Percentiles rank a stretch among this genome's conserved stretches.
Evolutionary conservation across 2,888 invertebrate species (phyloP).

Genomic region (Phyllotreta striolata): DNA sequence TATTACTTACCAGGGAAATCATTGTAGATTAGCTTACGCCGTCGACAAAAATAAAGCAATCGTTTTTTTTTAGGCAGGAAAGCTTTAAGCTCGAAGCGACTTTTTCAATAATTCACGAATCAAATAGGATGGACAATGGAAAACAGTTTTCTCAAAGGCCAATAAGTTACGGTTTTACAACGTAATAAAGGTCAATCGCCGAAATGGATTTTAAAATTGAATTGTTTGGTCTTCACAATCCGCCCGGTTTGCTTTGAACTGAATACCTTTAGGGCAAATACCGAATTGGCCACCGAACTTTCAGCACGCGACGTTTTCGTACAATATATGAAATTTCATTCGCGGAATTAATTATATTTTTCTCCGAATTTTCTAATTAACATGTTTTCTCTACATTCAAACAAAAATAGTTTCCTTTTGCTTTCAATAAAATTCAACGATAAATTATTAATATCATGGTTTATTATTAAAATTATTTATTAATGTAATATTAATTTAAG

Average conservation of each 20-base stretch:
- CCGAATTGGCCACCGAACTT: not conserved
- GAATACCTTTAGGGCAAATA: constrained; percentile 13
- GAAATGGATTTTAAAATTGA: constrained; percentile 41
- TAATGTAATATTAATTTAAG: not conserved
- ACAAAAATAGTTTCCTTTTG: too few species aligned
- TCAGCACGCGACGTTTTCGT: constrained; percentile 2
- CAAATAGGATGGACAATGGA: constrained; percentile 23
- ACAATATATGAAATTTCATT: not conserved
- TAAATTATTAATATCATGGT: not conserved
- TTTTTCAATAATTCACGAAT: not conserved
- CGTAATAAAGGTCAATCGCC: constrained; percentile 38
- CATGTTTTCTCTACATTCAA: not conserved
- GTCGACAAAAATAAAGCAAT: too few species aligned
- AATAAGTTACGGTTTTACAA: constrained; percentile 28
- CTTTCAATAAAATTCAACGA: too few species aligned
- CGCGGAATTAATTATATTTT: too few species aligned
- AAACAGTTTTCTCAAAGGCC: constrained; percentile 33
- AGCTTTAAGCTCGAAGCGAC: too few species aligned
- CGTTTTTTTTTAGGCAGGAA: too few species aligned
- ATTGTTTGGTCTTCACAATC: constrained; percentile 34
- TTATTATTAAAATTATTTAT: not conserved
- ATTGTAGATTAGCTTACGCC: too few species aligned
- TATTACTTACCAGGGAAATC: too few species aligned
- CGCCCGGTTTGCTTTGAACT: constrained; percentile 24
- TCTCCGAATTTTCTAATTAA: not conserved